Base-by-base conservation (phyloP, 1,140 invertebrate genomes). In the Aphelenchoides besseyi region DNA sequence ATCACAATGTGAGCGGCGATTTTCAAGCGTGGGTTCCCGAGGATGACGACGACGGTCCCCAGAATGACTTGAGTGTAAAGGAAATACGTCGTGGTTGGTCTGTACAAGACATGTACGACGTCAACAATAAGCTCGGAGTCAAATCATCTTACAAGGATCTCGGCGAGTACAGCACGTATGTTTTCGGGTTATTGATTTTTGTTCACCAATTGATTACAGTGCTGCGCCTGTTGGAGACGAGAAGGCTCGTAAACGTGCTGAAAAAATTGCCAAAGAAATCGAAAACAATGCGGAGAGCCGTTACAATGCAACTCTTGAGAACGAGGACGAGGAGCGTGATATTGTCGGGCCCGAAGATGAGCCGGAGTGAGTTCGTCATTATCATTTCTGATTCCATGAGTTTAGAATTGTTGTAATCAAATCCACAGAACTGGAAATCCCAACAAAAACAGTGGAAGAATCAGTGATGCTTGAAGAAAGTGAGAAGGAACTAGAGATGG, bases 281-380 rank as follows among this genome's bases (percentile, higher is more conserved):
- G 66, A 68, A 33, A 64, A 61, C 12, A 12, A 32, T 18, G 59
- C 16, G 23, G 59, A 68, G 52, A 67, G n/a, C 64, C 8, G 16
- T 12, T n/a, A 18, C 16, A 9, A 68, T 32, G 12, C 37, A 9
- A 63, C 8, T n/a, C 48, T 68, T 54, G 66, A 68, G 66, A 68
- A 68, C 52, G 66, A 68, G 9, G 66, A 68, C 66, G 66, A 68
- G 41, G 66, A 68, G 12, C 30, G 63, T 29, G 63, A 66, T 53
- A 18, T 66, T 53, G n/a, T 66, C 16, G 12, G 16, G 12, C n/a
- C 8, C 18, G 63, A 66, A 33, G 63, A 66, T 29, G 30, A 55
- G 36, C n/a, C 16, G 26, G 1, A 2, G n/a, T 35, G 59, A n/a
- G 30, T 36, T n/a, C 30, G 28, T 18, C 30, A 61, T 18, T 61